Evolutionary conservation across 2,113 vertebrate genomes (phyloP).

Genomic region (Oxyruncus cristatus): DNA sequence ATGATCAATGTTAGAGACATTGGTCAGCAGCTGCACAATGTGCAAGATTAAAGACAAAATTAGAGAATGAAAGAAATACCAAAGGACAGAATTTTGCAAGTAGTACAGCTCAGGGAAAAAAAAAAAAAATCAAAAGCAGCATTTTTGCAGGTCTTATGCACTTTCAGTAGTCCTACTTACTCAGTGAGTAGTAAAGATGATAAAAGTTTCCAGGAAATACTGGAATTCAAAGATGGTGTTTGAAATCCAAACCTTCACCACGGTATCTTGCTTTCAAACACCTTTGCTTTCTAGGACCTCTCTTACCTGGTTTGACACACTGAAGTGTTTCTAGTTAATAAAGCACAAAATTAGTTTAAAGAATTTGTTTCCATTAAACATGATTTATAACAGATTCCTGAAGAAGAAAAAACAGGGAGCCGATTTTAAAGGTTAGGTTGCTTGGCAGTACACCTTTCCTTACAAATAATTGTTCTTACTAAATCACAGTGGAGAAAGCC

Average conservation of each 20-base stretch:
- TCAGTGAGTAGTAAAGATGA: neutral
- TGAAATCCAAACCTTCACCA: neutral
- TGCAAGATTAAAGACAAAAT: neutral
- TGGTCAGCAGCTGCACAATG: neutral
- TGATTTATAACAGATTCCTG: neutral
- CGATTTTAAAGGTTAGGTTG: neutral
- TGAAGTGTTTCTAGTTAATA: neutral
- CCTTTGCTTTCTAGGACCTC: neutral
- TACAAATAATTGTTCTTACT: neutral
- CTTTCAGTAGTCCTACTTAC: neutral
- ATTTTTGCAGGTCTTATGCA: neutral
- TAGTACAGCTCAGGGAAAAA: neutral
- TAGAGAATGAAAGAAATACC: neutral
- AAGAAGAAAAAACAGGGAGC: neutral
- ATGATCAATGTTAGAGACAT: neutral
- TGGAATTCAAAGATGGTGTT: neutral
- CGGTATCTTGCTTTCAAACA: neutral
- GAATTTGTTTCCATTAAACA: neutral
- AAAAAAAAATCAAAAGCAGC: neutral
- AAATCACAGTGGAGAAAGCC: neutral
- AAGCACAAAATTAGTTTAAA: neutral
- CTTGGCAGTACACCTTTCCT: neutral
- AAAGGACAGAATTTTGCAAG: neutral
- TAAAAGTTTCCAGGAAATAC: neutral
- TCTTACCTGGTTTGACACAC: neutral